Evolutionary conservation across 2,888 invertebrate species (phyloP), one percentile per base, ranked within the genome.

Genomic region (Crioceris asparagi): DNA sequence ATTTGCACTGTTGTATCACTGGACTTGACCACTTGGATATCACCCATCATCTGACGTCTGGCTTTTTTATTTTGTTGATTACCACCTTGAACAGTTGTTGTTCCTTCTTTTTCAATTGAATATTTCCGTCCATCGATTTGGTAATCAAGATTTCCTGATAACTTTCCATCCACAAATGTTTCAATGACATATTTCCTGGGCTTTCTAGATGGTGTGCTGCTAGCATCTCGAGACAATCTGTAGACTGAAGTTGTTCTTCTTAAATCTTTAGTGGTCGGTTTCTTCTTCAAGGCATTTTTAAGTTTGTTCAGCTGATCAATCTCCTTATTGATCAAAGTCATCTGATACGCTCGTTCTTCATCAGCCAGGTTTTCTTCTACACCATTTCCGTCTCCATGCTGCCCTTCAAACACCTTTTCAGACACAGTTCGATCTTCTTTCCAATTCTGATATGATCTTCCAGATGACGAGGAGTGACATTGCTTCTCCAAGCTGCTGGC

Each of bases 311-410:
- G 56, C 51, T 75, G 71, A 26, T 63, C 60, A 11, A 75, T 74
- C 54, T 74, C 74, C 44, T 68, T 69, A 27, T 69, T 68, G 23
- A 75, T 74, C 72, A 73, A 72, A 15, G 65, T 57, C 11, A 75
- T 50, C 46, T 75, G 73, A 49, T 71, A 69, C 42, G 64, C 62
- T 37, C 68, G 63, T 50, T 72, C 72, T 53, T 67, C 67, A 47
- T 67, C 64, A 1, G 67, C 68, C 45, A 67, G 68, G 41, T 52
- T 46, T 5, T 59, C 35, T 19, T 64, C 37, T 35, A 58, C 58
- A 3, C 52, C 49, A 29, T 48, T 42, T 3, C 46, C 48, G 14
- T 33, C 41, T 14, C 12, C 32, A 31, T 39, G 26, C 27, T 41
- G 41, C 16, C 42, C 43, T 43, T 68, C 67, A 39, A 67, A 63